These are phyloP conservation scores for Temnothorax nylanderi DNA, from an alignment of 1,140 invertebrate genomes.

Conservation along the genomic window DNA sequence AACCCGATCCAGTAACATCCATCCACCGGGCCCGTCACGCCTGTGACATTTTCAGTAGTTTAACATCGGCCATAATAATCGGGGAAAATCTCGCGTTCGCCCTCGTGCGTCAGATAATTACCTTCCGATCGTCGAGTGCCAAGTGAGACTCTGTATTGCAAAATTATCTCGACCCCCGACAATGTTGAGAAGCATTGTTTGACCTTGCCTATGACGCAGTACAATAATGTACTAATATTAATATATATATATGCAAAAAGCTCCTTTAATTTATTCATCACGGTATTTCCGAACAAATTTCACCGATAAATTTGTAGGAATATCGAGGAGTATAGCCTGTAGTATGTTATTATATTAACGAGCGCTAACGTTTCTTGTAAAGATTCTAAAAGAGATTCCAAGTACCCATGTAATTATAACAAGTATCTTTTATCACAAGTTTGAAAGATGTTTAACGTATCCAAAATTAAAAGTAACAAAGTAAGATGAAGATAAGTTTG, in stretches of 20 bases:
- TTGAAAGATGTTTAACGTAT: background rate
- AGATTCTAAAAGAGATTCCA: background rate
- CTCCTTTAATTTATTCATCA: background rate
- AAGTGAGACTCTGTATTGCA: background rate
- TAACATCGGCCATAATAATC: background rate
- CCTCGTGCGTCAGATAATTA: background rate
- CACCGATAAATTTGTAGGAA: background rate
- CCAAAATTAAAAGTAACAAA: constrained; percentile 14
- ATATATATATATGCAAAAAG: background rate
- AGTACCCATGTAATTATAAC: background rate
- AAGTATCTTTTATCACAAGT: background rate
- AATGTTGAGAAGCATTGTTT: background rate
- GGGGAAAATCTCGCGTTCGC: constrained; percentile 9
- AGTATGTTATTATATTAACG: background rate
- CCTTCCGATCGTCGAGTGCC: background rate
- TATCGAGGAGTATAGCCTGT: background rate
- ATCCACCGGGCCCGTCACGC: constrained; percentile 78
- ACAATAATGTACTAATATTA: background rate
- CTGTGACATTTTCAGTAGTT: constrained; percentile 77
- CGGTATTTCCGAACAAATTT: background rate
- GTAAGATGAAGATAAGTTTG: background rate
- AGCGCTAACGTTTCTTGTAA: background rate
- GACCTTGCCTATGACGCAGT: background rate
- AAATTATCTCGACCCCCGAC: background rate
- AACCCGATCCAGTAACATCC: constrained; percentile 85